Evolutionary conservation across 2,113 vertebrate genomes (phyloP).

Genomic region (Poeciliopsis retropinna): DNA sequence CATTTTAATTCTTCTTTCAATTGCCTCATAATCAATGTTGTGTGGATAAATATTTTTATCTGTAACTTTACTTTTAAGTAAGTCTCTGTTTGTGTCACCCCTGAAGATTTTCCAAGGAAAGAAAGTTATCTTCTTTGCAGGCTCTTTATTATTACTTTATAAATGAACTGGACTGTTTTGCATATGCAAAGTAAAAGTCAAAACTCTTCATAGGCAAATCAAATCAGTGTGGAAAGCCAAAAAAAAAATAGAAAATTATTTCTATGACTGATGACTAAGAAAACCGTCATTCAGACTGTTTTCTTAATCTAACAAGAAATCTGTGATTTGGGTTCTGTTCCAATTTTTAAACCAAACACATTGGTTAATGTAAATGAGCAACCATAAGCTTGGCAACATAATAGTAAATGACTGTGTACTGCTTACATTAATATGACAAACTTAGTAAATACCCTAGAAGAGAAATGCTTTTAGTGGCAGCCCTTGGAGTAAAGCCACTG

Average conservation of each 20-base stretch:
- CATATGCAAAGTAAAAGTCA: background rate
- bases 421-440: slow-evolving; percentile 17
- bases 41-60: background rate
- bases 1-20: background rate
- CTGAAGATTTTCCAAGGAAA: background rate
- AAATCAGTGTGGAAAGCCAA: background rate
- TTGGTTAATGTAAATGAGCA: background rate
- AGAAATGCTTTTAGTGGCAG: slow-evolving; percentile 36
- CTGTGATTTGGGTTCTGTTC: background rate
- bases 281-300: background rate
- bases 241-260: background rate
- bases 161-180: background rate
- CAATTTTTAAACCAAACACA: background rate
- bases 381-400: background rate
- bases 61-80: background rate
- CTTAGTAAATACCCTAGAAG: slow-evolving; percentile 33
- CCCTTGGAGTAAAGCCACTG: slow-evolving; percentile 12
- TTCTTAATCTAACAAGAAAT: background rate
- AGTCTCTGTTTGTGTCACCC: background rate
- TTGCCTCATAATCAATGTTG: background rate
- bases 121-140: background rate
- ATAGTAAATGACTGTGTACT: background rate
- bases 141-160: background rate
- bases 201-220: background rate
- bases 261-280: background rate